phyloP scores from a whole-genome alignment of 1,140 invertebrate species.

The Rhyzopertha dominica region DNA sequence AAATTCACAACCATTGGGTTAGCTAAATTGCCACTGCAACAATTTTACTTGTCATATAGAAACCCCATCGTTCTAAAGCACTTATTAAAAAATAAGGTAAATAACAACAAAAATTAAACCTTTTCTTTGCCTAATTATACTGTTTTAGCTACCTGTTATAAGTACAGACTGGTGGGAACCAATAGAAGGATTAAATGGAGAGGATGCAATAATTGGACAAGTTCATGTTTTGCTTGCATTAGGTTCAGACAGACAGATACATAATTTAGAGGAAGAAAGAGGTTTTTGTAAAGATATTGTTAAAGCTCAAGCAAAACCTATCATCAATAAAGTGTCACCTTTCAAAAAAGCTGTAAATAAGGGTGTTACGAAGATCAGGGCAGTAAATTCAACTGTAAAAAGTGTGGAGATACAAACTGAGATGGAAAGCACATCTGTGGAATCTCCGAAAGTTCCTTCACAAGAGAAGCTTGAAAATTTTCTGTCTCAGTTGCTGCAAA shows the following conservation, averaged over 20 bases:
- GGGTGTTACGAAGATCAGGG: background rate
- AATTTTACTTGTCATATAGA: slow-evolving; percentile 55
- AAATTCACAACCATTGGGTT: slow-evolving; percentile 49
- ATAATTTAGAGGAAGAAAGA: slow-evolving; percentile 50
- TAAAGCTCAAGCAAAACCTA: slow-evolving; percentile 17
- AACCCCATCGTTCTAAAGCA: slow-evolving; percentile 53
- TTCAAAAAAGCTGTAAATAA: background rate
- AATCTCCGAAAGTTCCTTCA: background rate
- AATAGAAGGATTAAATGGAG: slow-evolving; percentile 46
- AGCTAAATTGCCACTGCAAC: slow-evolving; percentile 54
- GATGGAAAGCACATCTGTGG: background rate
- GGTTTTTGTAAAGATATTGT: slow-evolving; percentile 45
- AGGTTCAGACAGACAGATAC: slow-evolving; percentile 56
- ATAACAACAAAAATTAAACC: slow-evolving; percentile 3
- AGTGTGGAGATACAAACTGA: background rate
- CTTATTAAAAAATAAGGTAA: slow-evolving; percentile 41
- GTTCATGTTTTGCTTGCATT: slow-evolving; percentile 54
- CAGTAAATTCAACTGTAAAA: slow-evolving; percentile 1
- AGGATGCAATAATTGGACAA: slow-evolving; percentile 47
- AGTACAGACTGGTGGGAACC: slow-evolving; percentile 56
- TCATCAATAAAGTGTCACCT: slow-evolving; percentile 1
- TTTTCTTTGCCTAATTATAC: slow-evolving; percentile 7
- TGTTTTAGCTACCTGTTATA: slow-evolving; percentile 53
- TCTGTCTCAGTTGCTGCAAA: slow-evolving; percentile 24
- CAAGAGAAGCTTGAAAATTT: slow-evolving; percentile 22